A percentile compares a stretch with the other conserved stretches of the same genome.
phyloP scores from a whole-genome alignment of 2,888 invertebrate genomes.

The Nephrotoma appendiculata region DNA sequence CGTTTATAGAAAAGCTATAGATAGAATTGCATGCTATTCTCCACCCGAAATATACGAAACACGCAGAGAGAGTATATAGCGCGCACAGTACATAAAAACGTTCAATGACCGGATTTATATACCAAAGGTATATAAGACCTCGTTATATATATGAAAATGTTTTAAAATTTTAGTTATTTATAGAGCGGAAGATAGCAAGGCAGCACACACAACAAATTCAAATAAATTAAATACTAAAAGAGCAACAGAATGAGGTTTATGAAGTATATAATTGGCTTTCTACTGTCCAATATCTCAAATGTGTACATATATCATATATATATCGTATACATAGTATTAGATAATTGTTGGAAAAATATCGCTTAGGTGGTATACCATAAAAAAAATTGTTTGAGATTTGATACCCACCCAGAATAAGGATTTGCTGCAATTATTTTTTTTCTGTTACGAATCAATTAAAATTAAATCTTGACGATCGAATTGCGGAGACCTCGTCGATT shows the following conservation, averaged over 20 bases:
- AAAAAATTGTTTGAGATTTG: not conserved
- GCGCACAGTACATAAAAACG: not conserved
- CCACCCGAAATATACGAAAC: not conserved
- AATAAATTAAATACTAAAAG: not conserved
- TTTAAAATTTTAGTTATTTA: not conserved
- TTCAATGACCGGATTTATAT: not conserved
- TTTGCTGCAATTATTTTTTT: not conserved
- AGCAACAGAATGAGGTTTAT: not conserved
- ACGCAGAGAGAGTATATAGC: not conserved
- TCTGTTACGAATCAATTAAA: not conserved
- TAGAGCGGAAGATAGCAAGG: not conserved
- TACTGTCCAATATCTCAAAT: not conserved
- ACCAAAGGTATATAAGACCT: not conserved
- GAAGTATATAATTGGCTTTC: not conserved
- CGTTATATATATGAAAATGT: not conserved
- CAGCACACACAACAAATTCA: not conserved
- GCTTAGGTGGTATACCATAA: not conserved
- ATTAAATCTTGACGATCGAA: not conserved
- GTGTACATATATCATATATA: not conserved
- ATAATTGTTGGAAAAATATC: not conserved
- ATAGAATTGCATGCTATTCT: not conserved
- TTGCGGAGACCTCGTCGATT: not conserved
- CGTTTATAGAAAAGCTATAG: not conserved
- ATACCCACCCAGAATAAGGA: not conserved
- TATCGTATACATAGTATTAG: not conserved